These are phyloP conservation scores for Phodopus roborovskii DNA, from an alignment of 2,113 vertebrate genomes.

Conservation along the genomic window DNA sequence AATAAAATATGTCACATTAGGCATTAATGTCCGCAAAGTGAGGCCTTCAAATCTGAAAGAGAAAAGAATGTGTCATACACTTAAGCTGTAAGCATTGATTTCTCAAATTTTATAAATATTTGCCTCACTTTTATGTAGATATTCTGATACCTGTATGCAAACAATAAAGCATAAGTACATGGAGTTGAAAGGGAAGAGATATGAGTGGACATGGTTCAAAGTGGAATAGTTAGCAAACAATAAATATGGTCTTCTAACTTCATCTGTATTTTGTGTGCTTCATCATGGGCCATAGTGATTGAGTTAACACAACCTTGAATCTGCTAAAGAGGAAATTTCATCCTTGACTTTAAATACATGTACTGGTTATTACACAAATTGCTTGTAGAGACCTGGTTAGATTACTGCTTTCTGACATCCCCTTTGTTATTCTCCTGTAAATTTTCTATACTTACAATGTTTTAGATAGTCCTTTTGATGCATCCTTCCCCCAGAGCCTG, in stretches of 20 bases:
- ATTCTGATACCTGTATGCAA: conserved; percentile 6
- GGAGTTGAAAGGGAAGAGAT: not conserved
- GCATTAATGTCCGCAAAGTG: not conserved
- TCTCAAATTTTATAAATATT: not conserved
- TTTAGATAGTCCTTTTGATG: not conserved
- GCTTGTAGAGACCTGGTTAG: not conserved
- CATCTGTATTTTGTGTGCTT: not conserved
- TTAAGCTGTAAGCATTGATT: not conserved
- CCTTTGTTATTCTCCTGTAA: not conserved
- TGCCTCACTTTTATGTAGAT: not conserved
- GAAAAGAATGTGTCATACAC: not conserved
- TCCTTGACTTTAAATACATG: not conserved
- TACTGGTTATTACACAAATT: not conserved
- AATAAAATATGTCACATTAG: not conserved
- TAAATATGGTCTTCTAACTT: not conserved
- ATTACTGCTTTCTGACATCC: not conserved
- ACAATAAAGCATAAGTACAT: not conserved
- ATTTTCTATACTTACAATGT: not conserved
- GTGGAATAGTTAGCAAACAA: not conserved
- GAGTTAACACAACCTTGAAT: not conserved
- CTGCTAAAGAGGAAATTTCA: not conserved
- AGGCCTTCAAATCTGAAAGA: not conserved
- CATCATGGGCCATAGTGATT: not conserved
- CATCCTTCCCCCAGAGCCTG: not conserved
- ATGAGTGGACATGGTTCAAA: not conserved